Evolutionary conservation across 2,113 vertebrate genomes (phyloP), one percentile per base, ranked within the genome.

Genomic region (Rousettus leschenaultii): DNA sequence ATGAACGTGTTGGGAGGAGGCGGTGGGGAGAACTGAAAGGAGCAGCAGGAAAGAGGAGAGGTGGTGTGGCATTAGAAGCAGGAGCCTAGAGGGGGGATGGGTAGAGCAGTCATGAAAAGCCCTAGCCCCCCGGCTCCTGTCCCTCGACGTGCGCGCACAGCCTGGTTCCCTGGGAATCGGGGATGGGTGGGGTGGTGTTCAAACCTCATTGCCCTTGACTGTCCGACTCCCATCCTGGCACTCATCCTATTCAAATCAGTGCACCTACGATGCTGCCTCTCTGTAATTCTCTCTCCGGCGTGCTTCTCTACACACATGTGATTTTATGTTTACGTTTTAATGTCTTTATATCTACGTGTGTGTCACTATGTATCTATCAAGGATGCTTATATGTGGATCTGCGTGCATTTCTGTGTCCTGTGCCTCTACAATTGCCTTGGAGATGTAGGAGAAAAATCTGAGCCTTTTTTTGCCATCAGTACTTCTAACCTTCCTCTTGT

Each of bases 51-150:
- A 33, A 73, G 8, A 59, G 77, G 30, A 77, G 85, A 68, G 84
- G 75, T 40, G 80, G 43, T 70, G 16, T 26, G 75, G 94, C 89
- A 65, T 78, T 51, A 1, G 77, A 66, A 78, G 74, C 82, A 2
- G 24, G 68, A 73, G 80, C 45, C 43, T 14, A 16, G 84, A 70
- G 77, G 96, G 97, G 96, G 95, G 94, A 95, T 95, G 97, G 97
- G 96, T 33, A 61, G 61, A 66, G 79, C 45, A 53, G 66, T 51
- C 9, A 7, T 24, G 95, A 48, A 33, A 88, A 40, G 10, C 68
- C 66, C 66, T 7, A 63, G 90, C 85, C 75, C 70, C 91, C 89
- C 0, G 66, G 35, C 43, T 57, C 43, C 4, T 3, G 43, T 71
- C 63, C 61, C 33, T 18, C 5, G 16, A 7, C 66, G 35, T 75